Base-by-base conservation (phyloP, 2,888 invertebrate genomes). In the Tenthredo notha region DNA sequence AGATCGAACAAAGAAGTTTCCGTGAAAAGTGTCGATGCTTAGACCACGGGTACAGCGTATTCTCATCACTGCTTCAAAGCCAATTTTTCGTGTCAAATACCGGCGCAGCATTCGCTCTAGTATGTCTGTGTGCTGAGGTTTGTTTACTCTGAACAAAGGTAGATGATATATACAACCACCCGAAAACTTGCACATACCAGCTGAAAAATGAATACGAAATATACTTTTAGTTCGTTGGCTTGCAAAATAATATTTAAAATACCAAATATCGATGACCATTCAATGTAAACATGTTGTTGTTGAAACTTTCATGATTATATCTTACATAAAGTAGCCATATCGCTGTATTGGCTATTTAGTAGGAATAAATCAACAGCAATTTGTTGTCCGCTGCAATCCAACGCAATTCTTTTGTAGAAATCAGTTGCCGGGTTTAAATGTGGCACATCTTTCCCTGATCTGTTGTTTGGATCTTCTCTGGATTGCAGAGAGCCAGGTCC, bases 41-140 rank as follows among this genome's bases (percentile, higher is more conserved):
- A 99, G 94, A 21, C 99, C 99, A 91, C 97, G 96, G 1, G 99
- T 98, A 92, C 99, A 99, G 7, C 99, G 95, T 88, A 99, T 97
- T 89, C 99, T 95, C 98, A 99, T 98, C 33, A 99, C 99, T 6
- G 99, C 98, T 93, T 99, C 99, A 93, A 99, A 99, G 75, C 99
- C 99, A 88, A 99, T 98, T 95, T 99, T 99, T 88, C 99, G 95
- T 0, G 98, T 97, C 85, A 99, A 95, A 94, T 99, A 99, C 18
- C 99, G 95, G 65, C 96, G 95, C 43, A 99, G 94, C 93, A 96
- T 96, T 84, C 96, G 94, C 86, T 96, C 96, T 86, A 99, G 96
- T 85, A 96, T 95, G 84, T 97, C 97, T 9, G 96, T 95, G 91
- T 97, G 95, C 88, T 96, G 95, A 12, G 95, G 94, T 87, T 97